A percentile compares a stretch with the other conserved stretches of the same genome.
phyloP scores from a whole-genome alignment of 2,888 invertebrate genomes.

The Poecilobothrus nobilitatus region DNA sequence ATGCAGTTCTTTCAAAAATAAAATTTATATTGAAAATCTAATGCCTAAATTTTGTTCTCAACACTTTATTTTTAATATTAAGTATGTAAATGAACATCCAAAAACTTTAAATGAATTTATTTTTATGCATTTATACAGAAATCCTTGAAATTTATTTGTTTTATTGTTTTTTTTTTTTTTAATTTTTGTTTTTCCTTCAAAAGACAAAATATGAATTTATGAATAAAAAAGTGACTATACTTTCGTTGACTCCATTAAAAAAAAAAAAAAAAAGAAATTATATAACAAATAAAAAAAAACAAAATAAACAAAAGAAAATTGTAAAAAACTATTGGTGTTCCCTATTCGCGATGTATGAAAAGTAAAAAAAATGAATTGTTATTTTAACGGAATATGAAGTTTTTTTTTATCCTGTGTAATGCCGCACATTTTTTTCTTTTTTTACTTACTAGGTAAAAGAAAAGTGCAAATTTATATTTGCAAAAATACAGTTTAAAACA shows the following conservation, averaged over 20 bases:
- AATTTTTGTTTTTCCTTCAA: neutral
- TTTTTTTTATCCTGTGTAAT: no score
- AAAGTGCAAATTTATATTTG: no score
- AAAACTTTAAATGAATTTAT: no score
- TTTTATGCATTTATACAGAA: neutral
- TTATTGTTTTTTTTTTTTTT: neutral
- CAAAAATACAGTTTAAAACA: neutral
- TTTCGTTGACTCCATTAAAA: neutral
- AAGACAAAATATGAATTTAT: neutral
- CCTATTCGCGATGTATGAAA: neutral
- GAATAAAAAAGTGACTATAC: slow-evolving; percentile 3
- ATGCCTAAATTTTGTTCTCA: no score
- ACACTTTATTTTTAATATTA: no score
- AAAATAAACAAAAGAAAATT: no score
- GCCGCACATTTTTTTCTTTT: no score
- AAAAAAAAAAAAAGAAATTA: neutral
- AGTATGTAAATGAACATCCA: no score
- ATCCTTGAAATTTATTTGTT: neutral
- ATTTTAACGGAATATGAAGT: neutral
- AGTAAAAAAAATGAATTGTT: neutral
- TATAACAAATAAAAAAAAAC: no score
- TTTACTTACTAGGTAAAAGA: no score
- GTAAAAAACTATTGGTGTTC: neutral
- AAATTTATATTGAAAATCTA: no score
- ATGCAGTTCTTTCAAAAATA: no score